Conservation (phyloP, 1,140 invertebrate genomes). For the Agrypnia vestita region DNA sequence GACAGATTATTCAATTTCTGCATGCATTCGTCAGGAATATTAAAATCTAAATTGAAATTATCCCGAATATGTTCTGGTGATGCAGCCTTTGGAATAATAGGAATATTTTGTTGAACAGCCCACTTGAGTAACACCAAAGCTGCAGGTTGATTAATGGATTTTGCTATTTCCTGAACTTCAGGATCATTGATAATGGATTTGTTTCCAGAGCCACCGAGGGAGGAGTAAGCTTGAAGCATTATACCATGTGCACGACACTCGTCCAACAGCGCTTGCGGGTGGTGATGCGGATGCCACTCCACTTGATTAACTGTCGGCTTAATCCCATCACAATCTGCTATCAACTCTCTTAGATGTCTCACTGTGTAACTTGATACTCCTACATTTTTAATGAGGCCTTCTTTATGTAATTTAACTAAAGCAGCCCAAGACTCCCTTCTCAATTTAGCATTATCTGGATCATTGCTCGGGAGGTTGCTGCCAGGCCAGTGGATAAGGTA, state of each 20-base stretch:
- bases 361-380: conserved; percentile 90
- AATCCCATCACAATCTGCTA: conserved; percentile 74
- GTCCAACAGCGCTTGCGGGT: conserved; percentile 66
- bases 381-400: conserved; percentile 79
- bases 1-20: conserved; percentile 66
- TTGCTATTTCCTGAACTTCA: conserved; percentile 67
- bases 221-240: conserved; percentile 76
- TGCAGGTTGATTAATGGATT: conserved; percentile 67
- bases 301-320: conserved; percentile 83
- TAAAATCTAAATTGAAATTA: conserved; percentile 71
- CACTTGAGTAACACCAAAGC: conserved; percentile 74
- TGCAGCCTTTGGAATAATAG: conserved; percentile 74
- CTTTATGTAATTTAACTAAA: conserved; percentile 77
- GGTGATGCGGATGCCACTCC: conserved; percentile 78
- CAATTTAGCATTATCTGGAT: conserved; percentile 73
- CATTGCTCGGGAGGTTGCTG: conserved; percentile 66
- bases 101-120: conserved; percentile 70
- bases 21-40: conserved; percentile 68
- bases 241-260: conserved; percentile 73
- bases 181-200: conserved; percentile 49
- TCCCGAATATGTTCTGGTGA: conserved; percentile 70
- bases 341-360: conserved; percentile 81
- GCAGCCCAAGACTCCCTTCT: conserved; percentile 80
- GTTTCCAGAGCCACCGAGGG: conserved; percentile 72
- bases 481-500: conserved; percentile 92